Conservation (phyloP, 2,113 vertebrate genomes). For the Antigone vipio region DNA sequence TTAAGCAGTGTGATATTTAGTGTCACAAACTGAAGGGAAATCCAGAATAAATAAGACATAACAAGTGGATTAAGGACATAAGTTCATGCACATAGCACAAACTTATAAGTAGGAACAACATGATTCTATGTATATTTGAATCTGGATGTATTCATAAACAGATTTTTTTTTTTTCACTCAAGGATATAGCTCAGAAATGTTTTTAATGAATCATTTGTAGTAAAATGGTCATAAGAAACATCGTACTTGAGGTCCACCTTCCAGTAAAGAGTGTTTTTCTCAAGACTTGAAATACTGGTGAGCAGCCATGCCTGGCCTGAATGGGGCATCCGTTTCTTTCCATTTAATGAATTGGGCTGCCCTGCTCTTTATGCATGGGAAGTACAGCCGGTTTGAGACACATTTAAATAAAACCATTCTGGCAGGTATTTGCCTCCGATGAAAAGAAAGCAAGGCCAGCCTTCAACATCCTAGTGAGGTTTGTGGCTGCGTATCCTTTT, state of each 20-base stretch:
- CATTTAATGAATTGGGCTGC: neutral
- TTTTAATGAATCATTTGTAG: neutral
- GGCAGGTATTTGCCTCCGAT: neutral
- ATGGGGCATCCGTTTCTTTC: neutral
- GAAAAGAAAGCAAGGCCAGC: slow-evolving; percentile 14
- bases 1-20: slow-evolving; percentile 9
- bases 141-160: neutral
- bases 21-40: slow-evolving; percentile 44
- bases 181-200: neutral
- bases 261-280: neutral
- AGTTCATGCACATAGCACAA: neutral
- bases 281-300: neutral
- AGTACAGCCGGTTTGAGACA: neutral
- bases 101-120: neutral
- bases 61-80: neutral
- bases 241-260: neutral
- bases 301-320: neutral
- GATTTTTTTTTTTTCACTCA: neutral
- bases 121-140: neutral
- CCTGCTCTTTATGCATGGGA: neutral
- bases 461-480: neutral
- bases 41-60: neutral
- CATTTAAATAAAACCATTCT: neutral
- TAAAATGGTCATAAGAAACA: neutral
- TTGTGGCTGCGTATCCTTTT: neutral